A percentile compares a stretch with the other conserved stretches of the same genome.
Conservation (phyloP, 2,888 invertebrate genomes). For the Herminia tarsipennalis region DNA sequence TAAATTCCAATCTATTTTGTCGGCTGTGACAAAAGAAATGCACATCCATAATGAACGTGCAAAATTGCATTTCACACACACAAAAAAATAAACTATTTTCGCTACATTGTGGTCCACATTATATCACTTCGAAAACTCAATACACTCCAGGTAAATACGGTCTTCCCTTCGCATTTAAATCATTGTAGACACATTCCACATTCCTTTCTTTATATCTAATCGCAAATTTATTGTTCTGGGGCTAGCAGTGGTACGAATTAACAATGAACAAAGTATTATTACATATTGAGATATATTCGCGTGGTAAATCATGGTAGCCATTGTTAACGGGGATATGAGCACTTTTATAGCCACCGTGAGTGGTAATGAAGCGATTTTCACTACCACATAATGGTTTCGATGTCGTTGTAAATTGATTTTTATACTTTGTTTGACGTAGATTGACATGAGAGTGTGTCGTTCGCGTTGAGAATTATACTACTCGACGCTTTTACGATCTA, state of each 20-base stretch:
- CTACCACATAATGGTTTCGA: constrained; percentile 70
- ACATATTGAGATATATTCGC: constrained; percentile 65
- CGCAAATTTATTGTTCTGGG: constrained; percentile 81
- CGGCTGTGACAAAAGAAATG: constrained; percentile 66
- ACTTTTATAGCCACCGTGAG: constrained; percentile 69
- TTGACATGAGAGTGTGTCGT: constrained; percentile 73
- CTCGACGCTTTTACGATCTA: constrained; percentile 71
- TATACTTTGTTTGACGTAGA: constrained; percentile 85
- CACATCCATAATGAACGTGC: constrained; percentile 64
- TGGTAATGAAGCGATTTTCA: constrained; percentile 80
- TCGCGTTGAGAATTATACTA: constrained; percentile 47
- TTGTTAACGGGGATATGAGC: constrained; percentile 61
- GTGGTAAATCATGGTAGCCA: constrained; percentile 67
- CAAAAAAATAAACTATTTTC: constrained; percentile 61
- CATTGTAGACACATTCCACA: constrained; percentile 70
- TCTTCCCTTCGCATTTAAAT: constrained; percentile 71
- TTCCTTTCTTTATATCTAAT: constrained; percentile 78
- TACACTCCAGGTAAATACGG: constrained; percentile 79
- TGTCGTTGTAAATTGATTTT: constrained; percentile 80
- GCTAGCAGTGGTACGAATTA: constrained; percentile 75
- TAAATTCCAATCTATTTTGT: constrained; percentile 57
- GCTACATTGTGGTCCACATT: constrained; percentile 77
- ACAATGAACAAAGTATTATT: constrained; percentile 81
- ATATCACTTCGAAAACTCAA: constrained; percentile 68
- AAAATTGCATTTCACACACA: constrained; percentile 74